phyloP scores from a whole-genome alignment of 2,888 invertebrate species.

The Dryococelus australis region DNA sequence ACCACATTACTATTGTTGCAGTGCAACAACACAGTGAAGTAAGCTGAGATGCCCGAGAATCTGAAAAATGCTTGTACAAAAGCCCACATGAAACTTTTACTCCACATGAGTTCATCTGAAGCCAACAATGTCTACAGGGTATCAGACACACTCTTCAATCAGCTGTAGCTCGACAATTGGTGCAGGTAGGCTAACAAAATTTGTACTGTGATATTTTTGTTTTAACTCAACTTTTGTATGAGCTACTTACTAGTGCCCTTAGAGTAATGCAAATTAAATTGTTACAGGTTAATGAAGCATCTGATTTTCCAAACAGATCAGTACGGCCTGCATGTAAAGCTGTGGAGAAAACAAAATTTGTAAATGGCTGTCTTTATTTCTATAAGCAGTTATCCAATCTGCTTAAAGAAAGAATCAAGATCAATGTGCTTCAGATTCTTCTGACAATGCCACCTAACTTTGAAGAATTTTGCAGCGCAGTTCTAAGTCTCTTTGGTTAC shows the following conservation, averaged over 20 bases:
- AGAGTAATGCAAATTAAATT: too few species aligned
- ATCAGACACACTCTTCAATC: neutral
- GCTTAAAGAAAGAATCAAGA: neutral
- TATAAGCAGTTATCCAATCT: neutral
- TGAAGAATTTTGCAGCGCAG: neutral
- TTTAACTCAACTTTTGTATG: too few species aligned
- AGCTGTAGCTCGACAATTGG: neutral
- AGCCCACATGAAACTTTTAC: neutral
- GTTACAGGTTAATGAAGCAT: neutral
- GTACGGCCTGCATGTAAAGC: neutral
- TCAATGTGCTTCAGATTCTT: neutral
- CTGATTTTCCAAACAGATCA: neutral
- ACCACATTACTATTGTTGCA: neutral
- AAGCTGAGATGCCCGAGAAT: neutral
- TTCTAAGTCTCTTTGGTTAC: neutral
- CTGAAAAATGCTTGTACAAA: neutral
- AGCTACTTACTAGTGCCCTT: too few species aligned
- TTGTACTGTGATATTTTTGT: too few species aligned
- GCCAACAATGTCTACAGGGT: neutral
- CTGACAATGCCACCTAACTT: neutral
- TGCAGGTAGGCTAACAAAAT: neutral
- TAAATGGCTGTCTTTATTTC: neutral
- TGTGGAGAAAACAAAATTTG: neutral
- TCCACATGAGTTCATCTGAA: neutral
- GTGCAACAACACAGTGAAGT: neutral